Conservation (phyloP, 2,888 invertebrate genomes). For the Amiota mariae region DNA sequence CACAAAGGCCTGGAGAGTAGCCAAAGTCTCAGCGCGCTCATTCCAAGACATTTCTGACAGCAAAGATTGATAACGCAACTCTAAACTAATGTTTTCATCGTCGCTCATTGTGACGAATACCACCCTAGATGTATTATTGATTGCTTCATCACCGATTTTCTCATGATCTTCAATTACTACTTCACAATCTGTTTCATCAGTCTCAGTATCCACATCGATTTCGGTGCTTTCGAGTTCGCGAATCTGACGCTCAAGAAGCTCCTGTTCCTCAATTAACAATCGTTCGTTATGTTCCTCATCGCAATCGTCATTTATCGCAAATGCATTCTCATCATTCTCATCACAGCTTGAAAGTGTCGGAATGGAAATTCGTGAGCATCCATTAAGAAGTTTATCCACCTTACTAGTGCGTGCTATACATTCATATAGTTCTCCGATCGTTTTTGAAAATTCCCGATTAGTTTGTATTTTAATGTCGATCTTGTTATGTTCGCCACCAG, state of each 20-base stretch:
- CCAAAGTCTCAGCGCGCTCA: slow-evolving; percentile 86
- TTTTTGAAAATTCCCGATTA: slow-evolving; percentile 72
- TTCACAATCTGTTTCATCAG: slow-evolving; percentile 80
- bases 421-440: slow-evolving; percentile 73
- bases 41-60: slow-evolving; percentile 87
- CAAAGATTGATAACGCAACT: slow-evolving; percentile 81
- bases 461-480: slow-evolving; percentile 74
- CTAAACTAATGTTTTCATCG: slow-evolving; percentile 76
- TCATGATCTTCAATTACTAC: slow-evolving; percentile 69
- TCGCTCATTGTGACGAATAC: slow-evolving; percentile 68
- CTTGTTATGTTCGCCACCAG: slow-evolving; percentile 62
- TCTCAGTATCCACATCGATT: slow-evolving; percentile 86
- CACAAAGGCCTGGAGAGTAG: slow-evolving; percentile 84
- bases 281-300: slow-evolving; percentile 81
- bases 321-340: slow-evolving; percentile 75
- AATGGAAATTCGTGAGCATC: slow-evolving; percentile 43
- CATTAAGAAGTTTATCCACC: slow-evolving; percentile 50
- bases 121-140: slow-evolving; percentile 62
- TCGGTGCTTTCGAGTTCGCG: slow-evolving; percentile 82
- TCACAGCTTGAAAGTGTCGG: slow-evolving; percentile 72
- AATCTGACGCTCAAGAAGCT: slow-evolving; percentile 83
- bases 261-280: slow-evolving; percentile 85
- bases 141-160: slow-evolving; percentile 46
- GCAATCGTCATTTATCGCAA: slow-evolving; percentile 71
- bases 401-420: slow-evolving; percentile 56